A percentile compares a stretch with the other conserved stretches of the same genome.
These are phyloP conservation scores for Sebastes jordani DNA, from an alignment of 2,797 vertebrate species.

Conservation along the genomic window DNA sequence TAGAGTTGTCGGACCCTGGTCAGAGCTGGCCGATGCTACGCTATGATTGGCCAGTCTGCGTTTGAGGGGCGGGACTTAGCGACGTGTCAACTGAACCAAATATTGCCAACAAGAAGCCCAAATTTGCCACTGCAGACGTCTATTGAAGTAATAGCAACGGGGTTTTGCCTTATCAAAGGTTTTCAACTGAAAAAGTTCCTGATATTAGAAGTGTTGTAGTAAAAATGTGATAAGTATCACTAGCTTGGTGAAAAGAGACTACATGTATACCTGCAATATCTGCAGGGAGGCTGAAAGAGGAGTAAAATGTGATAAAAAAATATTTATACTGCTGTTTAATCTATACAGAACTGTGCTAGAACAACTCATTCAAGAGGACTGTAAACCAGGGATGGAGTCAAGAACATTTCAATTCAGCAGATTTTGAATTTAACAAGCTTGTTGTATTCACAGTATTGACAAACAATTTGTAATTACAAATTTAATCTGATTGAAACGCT, in stretches of 20 bases:
- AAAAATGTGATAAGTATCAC: slow-evolving; percentile 41
- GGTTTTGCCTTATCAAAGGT: slow-evolving; percentile 42
- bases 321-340: slow-evolving; percentile 32
- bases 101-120: background rate
- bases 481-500: slow-evolving; percentile 14
- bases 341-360: slow-evolving; percentile 41
- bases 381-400: slow-evolving; percentile 44
- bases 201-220: slow-evolving; percentile 28
- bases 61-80: no score
- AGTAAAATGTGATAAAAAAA: slow-evolving; percentile 32
- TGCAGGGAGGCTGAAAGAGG: slow-evolving; percentile 33
- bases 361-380: slow-evolving; percentile 19
- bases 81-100: slow-evolving; percentile 1
- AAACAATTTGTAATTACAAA: slow-evolving; percentile 13
- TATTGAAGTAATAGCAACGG: slow-evolving; percentile 18
- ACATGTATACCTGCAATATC: slow-evolving; percentile 41
- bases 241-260: slow-evolving; percentile 38
- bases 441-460: slow-evolving; percentile 16
- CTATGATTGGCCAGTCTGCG: no score
- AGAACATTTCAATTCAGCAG: slow-evolving; percentile 42
- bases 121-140: slow-evolving; percentile 17
- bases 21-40: no score
- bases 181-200: slow-evolving; percentile 17
- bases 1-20: no score
- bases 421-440: slow-evolving; percentile 32